Conservation (phyloP, 2,888 invertebrate species). For the Gymnosoma rotundatum region DNA sequence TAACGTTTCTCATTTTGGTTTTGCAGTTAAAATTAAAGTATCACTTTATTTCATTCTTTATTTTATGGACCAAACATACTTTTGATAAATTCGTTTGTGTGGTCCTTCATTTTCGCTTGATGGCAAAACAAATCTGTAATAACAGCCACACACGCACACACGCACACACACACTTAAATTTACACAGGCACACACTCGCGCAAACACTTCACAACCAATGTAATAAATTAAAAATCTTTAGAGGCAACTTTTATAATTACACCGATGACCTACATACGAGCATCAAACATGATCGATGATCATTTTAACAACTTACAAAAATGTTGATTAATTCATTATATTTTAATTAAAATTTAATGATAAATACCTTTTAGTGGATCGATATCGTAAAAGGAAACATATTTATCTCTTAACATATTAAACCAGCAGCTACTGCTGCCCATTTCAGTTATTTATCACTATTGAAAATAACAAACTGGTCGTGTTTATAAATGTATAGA, state of each 20-base stretch:
- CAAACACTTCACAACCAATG: not conserved
- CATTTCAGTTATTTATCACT: constrained; percentile 12
- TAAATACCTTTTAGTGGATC: constrained; percentile 58
- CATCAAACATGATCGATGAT: constrained; percentile 51
- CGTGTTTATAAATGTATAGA: not conserved
- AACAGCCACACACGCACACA: not conserved
- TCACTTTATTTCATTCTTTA: constrained; percentile 13
- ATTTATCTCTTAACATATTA: constrained; percentile 33
- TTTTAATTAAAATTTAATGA: constrained; percentile 59
- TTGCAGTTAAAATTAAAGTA: constrained; percentile 43
- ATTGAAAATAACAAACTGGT: not conserved
- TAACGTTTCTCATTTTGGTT: constrained; percentile 18
- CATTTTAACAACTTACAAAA: constrained; percentile 45
- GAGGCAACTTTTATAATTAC: constrained; percentile 49
- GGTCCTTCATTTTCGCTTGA: constrained; percentile 39
- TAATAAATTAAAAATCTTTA: constrained; percentile 1
- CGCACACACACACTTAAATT: not conserved
- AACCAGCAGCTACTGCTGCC: constrained; percentile 9
- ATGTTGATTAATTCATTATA: constrained; percentile 55
- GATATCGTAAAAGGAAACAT: constrained; percentile 37
- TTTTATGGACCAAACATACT: constrained; percentile 11
- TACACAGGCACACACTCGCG: not conserved
- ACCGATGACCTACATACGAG: constrained; percentile 48
- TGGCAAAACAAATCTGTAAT: constrained; percentile 12
- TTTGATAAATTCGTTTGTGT: constrained; percentile 40